phyloP scores from a whole-genome alignment of 2,888 invertebrate genomes.

The Spisula subtruncata region DNA sequence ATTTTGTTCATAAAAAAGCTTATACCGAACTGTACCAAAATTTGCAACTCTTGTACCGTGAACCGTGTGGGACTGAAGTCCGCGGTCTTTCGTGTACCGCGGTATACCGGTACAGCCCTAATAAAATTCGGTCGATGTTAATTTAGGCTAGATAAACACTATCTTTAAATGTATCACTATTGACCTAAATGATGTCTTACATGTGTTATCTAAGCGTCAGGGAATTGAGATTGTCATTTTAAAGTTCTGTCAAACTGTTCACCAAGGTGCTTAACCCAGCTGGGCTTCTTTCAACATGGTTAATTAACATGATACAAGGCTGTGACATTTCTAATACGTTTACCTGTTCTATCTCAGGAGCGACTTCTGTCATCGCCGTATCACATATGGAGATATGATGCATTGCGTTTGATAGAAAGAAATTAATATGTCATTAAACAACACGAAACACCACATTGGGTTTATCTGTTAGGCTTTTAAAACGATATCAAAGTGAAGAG shows the following conservation, averaged over 20 bases:
- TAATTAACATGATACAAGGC: conserved; percentile 19
- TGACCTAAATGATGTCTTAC: background rate
- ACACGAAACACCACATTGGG: background rate
- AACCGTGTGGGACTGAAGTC: too few relatives aligned
- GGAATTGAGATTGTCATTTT: too few relatives aligned
- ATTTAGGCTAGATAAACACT: background rate
- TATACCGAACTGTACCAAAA: too few relatives aligned
- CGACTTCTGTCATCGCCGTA: background rate
- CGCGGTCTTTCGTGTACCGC: too few relatives aligned
- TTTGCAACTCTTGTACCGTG: too few relatives aligned
- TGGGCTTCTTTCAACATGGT: conserved; percentile 27
- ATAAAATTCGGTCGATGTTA: too few relatives aligned
- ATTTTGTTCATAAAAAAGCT: too few relatives aligned
- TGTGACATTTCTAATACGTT: background rate
- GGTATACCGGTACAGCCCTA: too few relatives aligned
- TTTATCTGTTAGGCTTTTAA: background rate
- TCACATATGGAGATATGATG: background rate
- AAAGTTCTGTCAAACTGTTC: background rate
- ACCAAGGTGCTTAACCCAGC: background rate
- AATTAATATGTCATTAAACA: conserved; percentile 16
- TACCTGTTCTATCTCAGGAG: background rate
- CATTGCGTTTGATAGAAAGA: conserved; percentile 7
- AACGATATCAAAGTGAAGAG: background rate
- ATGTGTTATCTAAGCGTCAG: too few relatives aligned
- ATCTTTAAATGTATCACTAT: background rate